phyloP scores from a whole-genome alignment of 1,140 invertebrate species.

The Drosophila takahashii region DNA sequence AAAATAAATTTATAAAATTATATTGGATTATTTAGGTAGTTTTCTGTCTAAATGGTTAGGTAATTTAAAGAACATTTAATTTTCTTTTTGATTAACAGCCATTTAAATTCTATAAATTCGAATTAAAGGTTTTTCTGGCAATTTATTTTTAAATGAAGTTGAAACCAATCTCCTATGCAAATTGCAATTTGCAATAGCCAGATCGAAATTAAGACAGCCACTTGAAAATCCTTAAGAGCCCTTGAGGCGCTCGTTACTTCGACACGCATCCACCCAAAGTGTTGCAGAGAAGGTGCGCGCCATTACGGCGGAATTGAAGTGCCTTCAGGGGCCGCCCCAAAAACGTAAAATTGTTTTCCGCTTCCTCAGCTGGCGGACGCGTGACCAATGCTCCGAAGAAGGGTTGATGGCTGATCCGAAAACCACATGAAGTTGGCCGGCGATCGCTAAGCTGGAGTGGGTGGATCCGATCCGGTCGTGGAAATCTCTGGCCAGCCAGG shows the following conservation, averaged over 20 bases:
- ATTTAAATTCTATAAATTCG: too few species aligned
- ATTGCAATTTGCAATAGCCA: slow-evolving; percentile 44
- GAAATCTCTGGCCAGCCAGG: slow-evolving; percentile 6
- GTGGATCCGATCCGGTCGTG: slow-evolving; percentile 19
- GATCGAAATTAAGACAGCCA: slow-evolving; percentile 39
- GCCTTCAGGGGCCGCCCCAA: slow-evolving; percentile 38
- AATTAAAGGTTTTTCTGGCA: too few species aligned
- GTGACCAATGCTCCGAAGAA: slow-evolving; percentile 51
- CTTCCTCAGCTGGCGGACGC: neutral
- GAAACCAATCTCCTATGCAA: slow-evolving; percentile 21
- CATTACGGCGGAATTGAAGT: slow-evolving; percentile 63
- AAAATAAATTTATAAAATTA: neutral
- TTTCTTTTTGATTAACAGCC: too few species aligned
- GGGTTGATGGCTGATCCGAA: slow-evolving; percentile 33
- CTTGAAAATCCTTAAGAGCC: slow-evolving; percentile 5
- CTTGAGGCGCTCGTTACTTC: slow-evolving; percentile 47
- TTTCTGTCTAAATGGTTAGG: too few species aligned
- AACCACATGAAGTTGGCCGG: slow-evolving; percentile 65
- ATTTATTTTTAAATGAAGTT: slow-evolving; percentile 4
- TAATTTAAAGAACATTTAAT: too few species aligned
- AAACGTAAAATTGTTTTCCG: neutral
- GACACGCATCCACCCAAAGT: slow-evolving; percentile 61
- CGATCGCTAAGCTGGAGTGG: slow-evolving; percentile 44
- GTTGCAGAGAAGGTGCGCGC: slow-evolving; percentile 51
- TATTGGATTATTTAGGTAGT: too few species aligned